Percentiles rank a stretch among this genome's conserved stretches.
Evolutionary conservation across 2,888 invertebrate species (phyloP).

Genomic region (Agrochola macilenta): DNA sequence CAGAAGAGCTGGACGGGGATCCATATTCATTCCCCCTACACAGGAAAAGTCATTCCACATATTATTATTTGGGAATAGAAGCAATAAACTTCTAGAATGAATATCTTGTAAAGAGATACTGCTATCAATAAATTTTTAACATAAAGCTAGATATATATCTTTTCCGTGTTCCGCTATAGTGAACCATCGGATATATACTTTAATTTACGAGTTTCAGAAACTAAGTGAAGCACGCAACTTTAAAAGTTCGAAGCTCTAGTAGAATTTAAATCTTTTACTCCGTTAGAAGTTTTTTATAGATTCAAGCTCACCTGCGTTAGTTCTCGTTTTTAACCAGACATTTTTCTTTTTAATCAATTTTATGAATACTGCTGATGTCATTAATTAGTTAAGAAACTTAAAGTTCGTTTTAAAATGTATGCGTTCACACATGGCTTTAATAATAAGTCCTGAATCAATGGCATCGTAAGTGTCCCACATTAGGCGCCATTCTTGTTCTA

Average conservation of each 20-base stretch:
- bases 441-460: not conserved
- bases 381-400: not conserved
- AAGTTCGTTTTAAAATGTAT: not conserved
- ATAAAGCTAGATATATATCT: constrained; percentile 16
- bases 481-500: constrained; percentile 1
- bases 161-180: constrained; percentile 6
- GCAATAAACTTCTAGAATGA: constrained; percentile 22
- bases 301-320: not conserved
- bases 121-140: constrained; percentile 33
- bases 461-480: not conserved
- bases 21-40: not conserved
- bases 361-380: not conserved
- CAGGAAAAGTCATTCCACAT: not conserved
- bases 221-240: constrained; percentile 2
- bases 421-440: not conserved
- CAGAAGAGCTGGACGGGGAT: not conserved
- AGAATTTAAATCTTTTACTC: not conserved
- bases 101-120: constrained; percentile 31
- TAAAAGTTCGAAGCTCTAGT: not conserved
- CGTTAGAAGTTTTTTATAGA: not conserved
- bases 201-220: constrained; percentile 38
- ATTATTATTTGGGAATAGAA: not conserved
- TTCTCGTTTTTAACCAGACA: not conserved
- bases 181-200: constrained; percentile 27
- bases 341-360: not conserved